Evolutionary conservation across 2,888 invertebrate genomes (phyloP).

Genomic region (Troides aeacus): DNA sequence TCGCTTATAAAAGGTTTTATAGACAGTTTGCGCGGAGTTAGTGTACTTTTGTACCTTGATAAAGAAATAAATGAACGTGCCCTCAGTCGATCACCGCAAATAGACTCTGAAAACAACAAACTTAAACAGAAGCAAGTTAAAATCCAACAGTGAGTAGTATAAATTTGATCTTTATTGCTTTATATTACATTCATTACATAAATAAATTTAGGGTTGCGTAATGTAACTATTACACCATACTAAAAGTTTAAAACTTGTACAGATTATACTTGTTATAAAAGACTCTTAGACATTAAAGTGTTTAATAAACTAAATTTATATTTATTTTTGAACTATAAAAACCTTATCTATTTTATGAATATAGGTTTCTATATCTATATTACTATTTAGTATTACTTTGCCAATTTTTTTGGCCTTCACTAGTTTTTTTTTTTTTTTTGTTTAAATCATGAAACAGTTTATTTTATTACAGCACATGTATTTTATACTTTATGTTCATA

Average conservation of each 20-base stretch:
- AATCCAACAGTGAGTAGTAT: conserved; percentile 74
- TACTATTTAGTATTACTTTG: background rate
- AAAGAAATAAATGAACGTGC: conserved; percentile 86
- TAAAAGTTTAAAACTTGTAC: no score
- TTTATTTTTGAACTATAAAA: no score
- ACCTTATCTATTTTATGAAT: background rate
- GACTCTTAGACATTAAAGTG: no score
- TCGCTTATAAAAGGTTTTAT: conserved; percentile 85
- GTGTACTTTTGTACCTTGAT: conserved; percentile 88
- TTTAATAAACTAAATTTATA: no score
- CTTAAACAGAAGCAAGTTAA: conserved; percentile 68
- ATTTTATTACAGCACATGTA: no score
- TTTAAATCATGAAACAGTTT: background rate
- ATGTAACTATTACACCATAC: no score
- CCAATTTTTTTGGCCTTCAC: conserved; percentile 9
- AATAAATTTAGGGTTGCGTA: no score
- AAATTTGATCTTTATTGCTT: background rate
- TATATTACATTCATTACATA: no score
- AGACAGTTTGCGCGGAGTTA: conserved; percentile 89
- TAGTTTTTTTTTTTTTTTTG: background rate
- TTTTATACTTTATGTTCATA: no score
- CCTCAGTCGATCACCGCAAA: conserved; percentile 76
- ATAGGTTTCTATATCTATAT: background rate
- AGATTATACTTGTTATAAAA: no score
- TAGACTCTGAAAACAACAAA: conserved; percentile 63